Base-by-base conservation (phyloP, 2,888 invertebrate genomes). In the Agonum fuliginosum region DNA sequence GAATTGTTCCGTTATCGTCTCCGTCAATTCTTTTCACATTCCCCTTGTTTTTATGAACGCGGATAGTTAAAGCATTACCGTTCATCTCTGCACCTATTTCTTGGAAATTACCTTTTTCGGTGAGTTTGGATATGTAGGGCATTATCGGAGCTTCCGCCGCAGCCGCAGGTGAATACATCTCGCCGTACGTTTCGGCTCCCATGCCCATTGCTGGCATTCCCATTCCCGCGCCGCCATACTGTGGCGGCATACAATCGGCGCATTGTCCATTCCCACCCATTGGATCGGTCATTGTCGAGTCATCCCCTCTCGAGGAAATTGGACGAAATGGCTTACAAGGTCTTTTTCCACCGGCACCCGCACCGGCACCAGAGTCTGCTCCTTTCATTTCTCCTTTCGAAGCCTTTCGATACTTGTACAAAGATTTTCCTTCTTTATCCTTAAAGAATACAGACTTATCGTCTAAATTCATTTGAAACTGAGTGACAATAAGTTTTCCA, bases 51-150 rank as follows among this genome's bases (percentile, higher is more conserved):
- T 92, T 84, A 86, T 89, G 91, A 20, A 92, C 90, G 17, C 91
- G 87, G 74, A 93, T 92, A 79, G 90, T 91, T 12, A 93, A 86
- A 82, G 91, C 90, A 82, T 92, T 92, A 43, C 90, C 91, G 67
- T 91, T 90, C 86, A 92, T 90, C 34, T 89, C 88, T 0, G 92
- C 92, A 0, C 91, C 91, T 46, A 93, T 92, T 86, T 93, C 92
- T 85, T 92, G 91, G 80, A 90, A 91, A 37, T 88, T 48, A 22
- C 75, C 65, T 67, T 20, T 65, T 4, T 48, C 71, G 17, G 17
- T 71, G 14, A 71, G 19, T 14, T 22, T 24, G 46, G 46, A 20
- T 8, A 8, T 27, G 17, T 46, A 34, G 12, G 30, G 48, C 3
- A 46, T 17, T 8, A 24, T 14, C 8, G 30, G 51, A 8, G 14